Conservation (phyloP, 2,888 invertebrate species). For the Amiota communis region DNA sequence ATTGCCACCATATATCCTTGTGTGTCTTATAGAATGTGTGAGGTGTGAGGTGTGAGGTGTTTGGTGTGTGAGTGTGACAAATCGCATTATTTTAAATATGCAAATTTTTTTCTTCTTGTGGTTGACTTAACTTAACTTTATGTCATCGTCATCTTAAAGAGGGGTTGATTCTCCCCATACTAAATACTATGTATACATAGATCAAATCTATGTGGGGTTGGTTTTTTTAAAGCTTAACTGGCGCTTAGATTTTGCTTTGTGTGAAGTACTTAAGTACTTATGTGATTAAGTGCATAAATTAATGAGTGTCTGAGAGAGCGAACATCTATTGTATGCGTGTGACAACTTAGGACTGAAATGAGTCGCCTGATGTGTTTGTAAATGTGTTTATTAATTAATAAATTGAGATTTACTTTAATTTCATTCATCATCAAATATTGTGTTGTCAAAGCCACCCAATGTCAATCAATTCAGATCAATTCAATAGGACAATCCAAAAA, state of each 20-base stretch:
- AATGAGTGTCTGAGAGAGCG: neutral
- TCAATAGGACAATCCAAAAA: no score
- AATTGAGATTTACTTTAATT: neutral
- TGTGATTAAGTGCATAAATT: slow-evolving; percentile 19
- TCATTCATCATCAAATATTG: no score
- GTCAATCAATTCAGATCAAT: slow-evolving; percentile 7
- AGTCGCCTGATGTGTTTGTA: neutral
- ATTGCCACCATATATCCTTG: no score
- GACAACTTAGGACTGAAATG: no score
- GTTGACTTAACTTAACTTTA: slow-evolving; percentile 2
- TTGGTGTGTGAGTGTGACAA: neutral
- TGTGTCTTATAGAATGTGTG: no score
- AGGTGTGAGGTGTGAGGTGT: no score
- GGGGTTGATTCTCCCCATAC: no score
- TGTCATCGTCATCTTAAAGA: no score
- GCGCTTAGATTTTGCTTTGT: slow-evolving; percentile 7
- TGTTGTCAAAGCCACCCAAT: no score
- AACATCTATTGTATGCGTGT: neutral
- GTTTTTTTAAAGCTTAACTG: slow-evolving; percentile 1
- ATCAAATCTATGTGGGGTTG: no score
- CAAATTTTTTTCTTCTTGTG: slow-evolving; percentile 14
- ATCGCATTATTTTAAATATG: slow-evolving; percentile 10
- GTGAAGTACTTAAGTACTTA: slow-evolving; percentile 13
- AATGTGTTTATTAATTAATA: neutral
- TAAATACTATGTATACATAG: no score